Percentiles rank a stretch among this genome's conserved stretches.
phyloP scores from a whole-genome alignment of 1,140 invertebrate genomes.

The Argopecten irradians region DNA sequence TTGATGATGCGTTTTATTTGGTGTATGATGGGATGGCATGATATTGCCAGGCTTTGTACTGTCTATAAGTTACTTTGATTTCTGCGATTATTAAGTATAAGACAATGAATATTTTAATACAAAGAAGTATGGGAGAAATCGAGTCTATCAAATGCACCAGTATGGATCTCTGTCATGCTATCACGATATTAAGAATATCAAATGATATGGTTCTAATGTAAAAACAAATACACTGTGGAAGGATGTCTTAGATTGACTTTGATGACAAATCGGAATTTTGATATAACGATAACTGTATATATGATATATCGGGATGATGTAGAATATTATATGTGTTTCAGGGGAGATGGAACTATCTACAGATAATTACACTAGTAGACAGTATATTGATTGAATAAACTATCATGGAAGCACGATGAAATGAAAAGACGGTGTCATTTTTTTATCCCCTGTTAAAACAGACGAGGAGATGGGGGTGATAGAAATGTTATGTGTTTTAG shows the following conservation, averaged over 20 bases:
- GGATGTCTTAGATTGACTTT: neutral
- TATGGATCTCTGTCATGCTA: neutral
- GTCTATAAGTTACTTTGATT: neutral
- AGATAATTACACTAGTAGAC: neutral
- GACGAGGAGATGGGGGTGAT: neutral
- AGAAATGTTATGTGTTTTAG: constrained; percentile 3
- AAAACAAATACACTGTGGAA: neutral
- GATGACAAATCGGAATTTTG: neutral
- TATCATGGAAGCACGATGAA: neutral
- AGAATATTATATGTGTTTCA: neutral
- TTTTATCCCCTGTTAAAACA: neutral
- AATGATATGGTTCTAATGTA: neutral
- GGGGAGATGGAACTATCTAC: neutral
- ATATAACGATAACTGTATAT: neutral
- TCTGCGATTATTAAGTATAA: neutral
- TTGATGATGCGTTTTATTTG: neutral
- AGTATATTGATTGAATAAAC: neutral
- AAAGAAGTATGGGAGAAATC: neutral
- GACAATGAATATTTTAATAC: constrained; percentile 1
- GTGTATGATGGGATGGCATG: neutral
- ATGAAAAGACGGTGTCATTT: constrained; percentile 9
- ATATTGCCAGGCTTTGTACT: neutral
- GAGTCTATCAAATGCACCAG: neutral
- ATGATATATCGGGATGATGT: neutral
- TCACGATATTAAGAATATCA: neutral